A percentile compares a stretch with the other conserved stretches of the same genome.
These are phyloP conservation scores for Eurytoma adleriae DNA, from an alignment of 2,888 invertebrate species.

Conservation along the genomic window DNA sequence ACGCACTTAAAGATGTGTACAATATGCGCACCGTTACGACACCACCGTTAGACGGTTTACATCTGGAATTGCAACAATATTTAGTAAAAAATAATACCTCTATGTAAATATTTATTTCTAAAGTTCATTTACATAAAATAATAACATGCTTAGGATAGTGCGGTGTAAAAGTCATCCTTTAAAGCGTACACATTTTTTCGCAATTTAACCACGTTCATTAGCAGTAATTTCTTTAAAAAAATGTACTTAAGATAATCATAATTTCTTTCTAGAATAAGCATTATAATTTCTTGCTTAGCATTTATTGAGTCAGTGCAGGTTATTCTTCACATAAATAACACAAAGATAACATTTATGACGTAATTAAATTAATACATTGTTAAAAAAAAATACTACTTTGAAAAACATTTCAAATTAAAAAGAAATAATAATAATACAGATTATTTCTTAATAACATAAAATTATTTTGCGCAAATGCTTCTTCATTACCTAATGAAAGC, in stretches of 20 bases:
- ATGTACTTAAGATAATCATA: neutral
- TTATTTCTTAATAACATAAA: too few species aligned
- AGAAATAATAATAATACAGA: too few species aligned
- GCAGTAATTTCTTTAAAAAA: neutral
- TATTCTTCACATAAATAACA: neutral
- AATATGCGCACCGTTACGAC: neutral
- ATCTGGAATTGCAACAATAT: constrained; percentile 22
- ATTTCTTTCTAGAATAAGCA: neutral
- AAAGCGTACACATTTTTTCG: neutral
- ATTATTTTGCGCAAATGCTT: too few species aligned
- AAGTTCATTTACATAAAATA: neutral
- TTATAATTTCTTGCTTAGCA: neutral
- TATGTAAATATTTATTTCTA: constrained; percentile 27
- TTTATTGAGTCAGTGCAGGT: too few species aligned
- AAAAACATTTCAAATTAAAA: too few species aligned
- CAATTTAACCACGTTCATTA: neutral
- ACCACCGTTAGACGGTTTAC: neutral
- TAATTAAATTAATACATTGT: too few species aligned
- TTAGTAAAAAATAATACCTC: constrained; percentile 1
- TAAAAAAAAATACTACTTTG: too few species aligned
- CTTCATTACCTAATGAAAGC: neutral
- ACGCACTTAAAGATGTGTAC: constrained; percentile 32
- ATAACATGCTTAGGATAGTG: neutral
- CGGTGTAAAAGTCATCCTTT: constrained; percentile 11
- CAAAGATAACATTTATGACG: neutral